phyloP scores from a whole-genome alignment of 2,797 vertebrate genomes.

The Hippopotamyrus pictus region DNA sequence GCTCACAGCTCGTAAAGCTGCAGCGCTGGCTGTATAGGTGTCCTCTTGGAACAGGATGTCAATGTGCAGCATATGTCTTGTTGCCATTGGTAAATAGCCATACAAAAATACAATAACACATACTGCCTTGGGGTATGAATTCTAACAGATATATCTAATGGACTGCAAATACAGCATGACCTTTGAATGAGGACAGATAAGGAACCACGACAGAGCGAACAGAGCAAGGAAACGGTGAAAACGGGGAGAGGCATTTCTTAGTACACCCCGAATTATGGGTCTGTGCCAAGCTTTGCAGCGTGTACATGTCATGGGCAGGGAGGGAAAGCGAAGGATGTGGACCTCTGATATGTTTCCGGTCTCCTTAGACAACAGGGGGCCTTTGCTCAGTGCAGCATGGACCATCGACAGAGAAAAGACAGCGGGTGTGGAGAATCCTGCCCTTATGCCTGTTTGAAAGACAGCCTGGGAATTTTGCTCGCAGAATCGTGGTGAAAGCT shows the following conservation, averaged over 20 bases:
- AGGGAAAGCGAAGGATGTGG: not conserved
- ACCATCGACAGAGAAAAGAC: not conserved
- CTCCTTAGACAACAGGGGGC: too few species aligned
- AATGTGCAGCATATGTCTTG: not conserved
- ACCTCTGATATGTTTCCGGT: not conserved
- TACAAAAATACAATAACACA: not conserved
- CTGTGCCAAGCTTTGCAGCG: not conserved
- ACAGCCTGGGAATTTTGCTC: not conserved
- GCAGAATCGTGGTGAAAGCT: not conserved
- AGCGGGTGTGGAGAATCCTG: not conserved
- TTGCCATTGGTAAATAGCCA: not conserved
- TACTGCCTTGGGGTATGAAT: not conserved
- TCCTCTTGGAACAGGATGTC: not conserved
- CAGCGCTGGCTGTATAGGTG: not conserved
- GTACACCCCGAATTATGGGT: not conserved
- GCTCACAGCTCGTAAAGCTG: not conserved
- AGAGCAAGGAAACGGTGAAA: not conserved
- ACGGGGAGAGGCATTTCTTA: not conserved
- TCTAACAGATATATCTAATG: not conserved
- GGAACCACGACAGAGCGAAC: not conserved
- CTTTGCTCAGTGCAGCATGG: not conserved
- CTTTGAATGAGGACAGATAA: not conserved
- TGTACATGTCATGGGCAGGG: not conserved
- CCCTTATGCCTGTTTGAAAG: not conserved
- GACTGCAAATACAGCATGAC: not conserved